phyloP scores from a whole-genome alignment of 2,113 vertebrate genomes.

The Oreotrochilus melanogaster region DNA sequence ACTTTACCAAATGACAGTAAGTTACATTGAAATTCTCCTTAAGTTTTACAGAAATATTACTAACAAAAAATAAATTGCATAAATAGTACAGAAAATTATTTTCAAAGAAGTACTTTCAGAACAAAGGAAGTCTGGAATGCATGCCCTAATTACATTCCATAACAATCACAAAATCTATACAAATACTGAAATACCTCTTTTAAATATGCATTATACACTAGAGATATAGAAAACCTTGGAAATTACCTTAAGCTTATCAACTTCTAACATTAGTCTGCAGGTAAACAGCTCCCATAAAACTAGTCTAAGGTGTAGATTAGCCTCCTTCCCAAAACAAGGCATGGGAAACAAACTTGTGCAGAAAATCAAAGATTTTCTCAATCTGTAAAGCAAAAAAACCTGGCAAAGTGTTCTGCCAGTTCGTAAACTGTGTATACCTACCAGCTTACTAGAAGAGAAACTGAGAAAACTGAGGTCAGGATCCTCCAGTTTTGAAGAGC shows the following conservation, averaged over 20 bases:
- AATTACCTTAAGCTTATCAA: background rate
- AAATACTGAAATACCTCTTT: background rate
- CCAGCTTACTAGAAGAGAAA: background rate
- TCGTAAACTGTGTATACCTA: background rate
- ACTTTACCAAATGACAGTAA: background rate
- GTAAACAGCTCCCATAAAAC: background rate
- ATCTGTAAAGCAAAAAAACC: background rate
- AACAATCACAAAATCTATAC: background rate
- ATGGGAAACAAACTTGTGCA: fast-evolving
- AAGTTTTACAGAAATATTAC: background rate
- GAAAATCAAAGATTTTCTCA: background rate
- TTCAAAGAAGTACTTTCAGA: background rate
- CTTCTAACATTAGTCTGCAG: background rate
- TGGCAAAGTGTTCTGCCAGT: background rate
- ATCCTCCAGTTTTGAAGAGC: background rate
- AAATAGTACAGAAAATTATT: background rate
- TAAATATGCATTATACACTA: background rate
- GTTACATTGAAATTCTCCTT: background rate
- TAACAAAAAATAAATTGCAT: no score
- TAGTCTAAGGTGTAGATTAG: background rate
- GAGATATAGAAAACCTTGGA: background rate
- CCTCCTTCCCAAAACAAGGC: background rate
- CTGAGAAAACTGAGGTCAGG: background rate
- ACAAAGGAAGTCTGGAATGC: background rate
- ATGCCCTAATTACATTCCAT: background rate